These are phyloP conservation scores for Pocillopora grandis DNA, from an alignment of 92 coral and sea anemone species.

Conservation along the genomic window DNA sequence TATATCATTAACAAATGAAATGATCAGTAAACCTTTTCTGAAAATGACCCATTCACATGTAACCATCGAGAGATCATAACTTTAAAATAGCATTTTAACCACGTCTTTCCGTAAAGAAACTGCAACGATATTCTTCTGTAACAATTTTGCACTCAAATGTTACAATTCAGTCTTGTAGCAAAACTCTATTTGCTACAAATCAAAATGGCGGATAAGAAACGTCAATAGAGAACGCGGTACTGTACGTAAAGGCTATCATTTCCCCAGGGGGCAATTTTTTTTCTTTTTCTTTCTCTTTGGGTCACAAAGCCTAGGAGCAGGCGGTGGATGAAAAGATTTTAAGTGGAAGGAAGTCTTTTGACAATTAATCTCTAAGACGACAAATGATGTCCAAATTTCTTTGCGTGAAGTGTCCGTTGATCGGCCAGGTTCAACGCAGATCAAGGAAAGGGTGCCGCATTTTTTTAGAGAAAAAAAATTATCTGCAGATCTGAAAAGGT, in stretches of 20 bases:
- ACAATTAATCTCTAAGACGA: conserved; percentile 22
- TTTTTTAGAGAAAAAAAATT: not conserved
- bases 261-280: not conserved
- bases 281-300: not conserved
- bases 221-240: not conserved
- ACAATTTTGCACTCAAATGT: no score
- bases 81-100: no score
- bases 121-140: no score
- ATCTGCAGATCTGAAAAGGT: not conserved
- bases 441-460: not conserved
- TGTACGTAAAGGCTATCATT: not conserved
- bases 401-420: not conserved
- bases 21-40: no score
- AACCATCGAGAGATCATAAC: no score
- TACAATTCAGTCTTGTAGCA: no score
- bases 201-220: conserved; percentile 2
- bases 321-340: conserved; percentile 4
- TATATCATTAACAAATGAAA: no score
- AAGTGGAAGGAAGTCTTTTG: not conserved
- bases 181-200: not conserved
- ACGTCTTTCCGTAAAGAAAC: no score
- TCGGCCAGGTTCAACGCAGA: not conserved
- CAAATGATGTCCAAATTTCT: not conserved
- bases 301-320: not conserved
- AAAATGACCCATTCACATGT: no score